Evolutionary conservation across 2,113 vertebrate species (phyloP).

Genomic region (Melanostigma gelatinosum): DNA sequence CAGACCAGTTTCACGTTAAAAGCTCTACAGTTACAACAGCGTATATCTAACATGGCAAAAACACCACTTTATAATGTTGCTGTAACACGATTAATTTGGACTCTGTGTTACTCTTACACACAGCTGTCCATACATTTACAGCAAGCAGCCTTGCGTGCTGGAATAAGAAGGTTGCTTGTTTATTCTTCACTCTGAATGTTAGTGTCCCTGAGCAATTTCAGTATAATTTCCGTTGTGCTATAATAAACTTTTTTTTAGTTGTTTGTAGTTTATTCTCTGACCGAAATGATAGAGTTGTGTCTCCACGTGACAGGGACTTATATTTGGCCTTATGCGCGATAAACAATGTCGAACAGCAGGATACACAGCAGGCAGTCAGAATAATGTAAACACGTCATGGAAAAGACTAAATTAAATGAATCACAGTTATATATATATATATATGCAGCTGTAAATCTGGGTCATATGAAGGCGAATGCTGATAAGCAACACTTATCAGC

Average conservation of each 20-base stretch:
- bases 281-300: slow-evolving; percentile 31
- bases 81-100: not conserved
- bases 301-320: not conserved
- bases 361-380: not conserved
- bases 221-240: slow-evolving; percentile 18
- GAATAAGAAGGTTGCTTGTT: slow-evolving; percentile 40
- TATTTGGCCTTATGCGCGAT: slow-evolving; percentile 25
- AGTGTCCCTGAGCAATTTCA: slow-evolving; percentile 22
- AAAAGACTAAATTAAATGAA: slow-evolving; percentile 7
- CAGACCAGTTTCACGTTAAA: not conserved
- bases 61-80: not conserved
- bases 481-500: not conserved
- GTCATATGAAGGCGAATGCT: slow-evolving; percentile 3
- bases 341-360: slow-evolving; percentile 8
- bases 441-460: slow-evolving; percentile 34
- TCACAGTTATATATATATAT: not conserved
- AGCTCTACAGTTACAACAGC: not conserved
- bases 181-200: slow-evolving; percentile 1
- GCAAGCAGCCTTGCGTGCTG: slow-evolving; percentile 15
- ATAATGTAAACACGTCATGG: not conserved
- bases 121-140: slow-evolving; percentile 67
- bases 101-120: slow-evolving; percentile 35
- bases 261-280: slow-evolving; percentile 21
- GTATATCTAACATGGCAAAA: not conserved
- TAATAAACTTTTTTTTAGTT: slow-evolving; percentile 13